A percentile compares a stretch with the other conserved stretches of the same genome.
Conservation (phyloP, 2,797 vertebrate genomes). For the Gephyroberyx darwinii region DNA sequence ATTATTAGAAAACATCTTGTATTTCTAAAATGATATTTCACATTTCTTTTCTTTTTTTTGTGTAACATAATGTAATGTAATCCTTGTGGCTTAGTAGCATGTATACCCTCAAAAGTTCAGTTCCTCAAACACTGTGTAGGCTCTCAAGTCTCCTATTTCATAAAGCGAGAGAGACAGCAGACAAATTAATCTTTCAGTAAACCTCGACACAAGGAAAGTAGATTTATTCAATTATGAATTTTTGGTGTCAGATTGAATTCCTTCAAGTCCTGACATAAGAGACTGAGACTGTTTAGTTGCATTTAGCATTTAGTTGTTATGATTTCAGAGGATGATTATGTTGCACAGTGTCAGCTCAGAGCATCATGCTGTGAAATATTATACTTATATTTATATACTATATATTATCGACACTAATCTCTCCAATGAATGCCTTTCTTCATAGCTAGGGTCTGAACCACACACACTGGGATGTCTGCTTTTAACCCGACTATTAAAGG, state of each 20-base stretch:
- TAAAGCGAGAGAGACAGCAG: conserved; percentile 1
- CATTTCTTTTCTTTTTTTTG: background rate
- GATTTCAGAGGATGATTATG: conserved; percentile 10
- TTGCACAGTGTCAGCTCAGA: conserved; percentile 8
- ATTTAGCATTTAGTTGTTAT: conserved; percentile 6
- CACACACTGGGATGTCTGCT: background rate
- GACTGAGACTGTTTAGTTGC: conserved; percentile 15
- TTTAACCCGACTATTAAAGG: background rate
- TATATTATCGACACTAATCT: background rate
- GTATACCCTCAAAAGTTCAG: background rate
- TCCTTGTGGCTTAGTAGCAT: conserved; percentile 8
- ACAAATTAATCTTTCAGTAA: conserved; percentile 20
- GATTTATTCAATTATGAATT: background rate
- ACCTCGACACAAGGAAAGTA: background rate
- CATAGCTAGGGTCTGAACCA: conserved; percentile 1
- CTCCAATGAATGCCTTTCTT: background rate
- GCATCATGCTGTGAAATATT: conserved; percentile 7
- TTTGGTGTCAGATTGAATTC: conserved; percentile 7
- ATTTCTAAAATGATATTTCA: conserved; percentile 12
- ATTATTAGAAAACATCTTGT: conserved; percentile 56
- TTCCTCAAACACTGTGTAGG: background rate
- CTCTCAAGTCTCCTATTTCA: background rate
- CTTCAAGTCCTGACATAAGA: background rate
- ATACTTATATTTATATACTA: background rate
- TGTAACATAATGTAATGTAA: background rate